Conservation (phyloP, 2,113 vertebrate species). For the Pholis gunnellus region DNA sequence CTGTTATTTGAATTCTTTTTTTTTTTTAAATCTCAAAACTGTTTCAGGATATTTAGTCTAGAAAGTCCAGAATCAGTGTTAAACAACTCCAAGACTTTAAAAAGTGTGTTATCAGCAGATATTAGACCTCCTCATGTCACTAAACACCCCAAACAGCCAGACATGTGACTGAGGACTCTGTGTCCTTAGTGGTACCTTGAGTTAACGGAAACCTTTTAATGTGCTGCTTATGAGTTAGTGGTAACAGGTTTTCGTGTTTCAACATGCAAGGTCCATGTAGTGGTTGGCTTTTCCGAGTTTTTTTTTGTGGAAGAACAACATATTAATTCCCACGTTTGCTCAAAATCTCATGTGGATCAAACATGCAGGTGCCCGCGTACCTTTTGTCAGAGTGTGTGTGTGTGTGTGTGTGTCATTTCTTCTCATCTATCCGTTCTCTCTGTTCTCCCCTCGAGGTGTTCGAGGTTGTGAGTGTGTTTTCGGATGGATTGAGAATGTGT, state of each 20-base stretch:
- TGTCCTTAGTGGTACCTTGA: not conserved
- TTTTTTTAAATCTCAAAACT: not conserved
- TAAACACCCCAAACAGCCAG: not conserved
- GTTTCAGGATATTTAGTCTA: not conserved
- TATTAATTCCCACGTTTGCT: not conserved
- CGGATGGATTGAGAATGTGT: slow-evolving; percentile 69
- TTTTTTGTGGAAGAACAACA: not conserved
- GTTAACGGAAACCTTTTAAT: not conserved
- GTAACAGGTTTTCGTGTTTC: not conserved
- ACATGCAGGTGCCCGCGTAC: not conserved
- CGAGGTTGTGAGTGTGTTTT: slow-evolving; percentile 66
- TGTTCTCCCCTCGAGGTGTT: slow-evolving; percentile 15
- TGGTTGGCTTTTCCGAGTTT: not conserved
- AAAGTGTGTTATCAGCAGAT: not conserved
- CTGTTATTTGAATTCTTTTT: too few species aligned
- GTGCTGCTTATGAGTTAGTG: not conserved
- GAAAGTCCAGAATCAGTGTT: not conserved
- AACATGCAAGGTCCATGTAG: not conserved
- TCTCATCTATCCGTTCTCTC: slow-evolving; percentile 1
- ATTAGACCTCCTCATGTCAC: not conserved
- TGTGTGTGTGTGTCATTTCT: not conserved
- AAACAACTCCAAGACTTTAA: not conserved
- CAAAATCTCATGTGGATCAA: not conserved
- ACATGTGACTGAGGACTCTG: not conserved
- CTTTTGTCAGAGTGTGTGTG: not conserved